Evolutionary conservation across 2,888 invertebrate species (phyloP), one percentile per base, ranked within the genome.

Genomic region (Norana najaformis): DNA sequence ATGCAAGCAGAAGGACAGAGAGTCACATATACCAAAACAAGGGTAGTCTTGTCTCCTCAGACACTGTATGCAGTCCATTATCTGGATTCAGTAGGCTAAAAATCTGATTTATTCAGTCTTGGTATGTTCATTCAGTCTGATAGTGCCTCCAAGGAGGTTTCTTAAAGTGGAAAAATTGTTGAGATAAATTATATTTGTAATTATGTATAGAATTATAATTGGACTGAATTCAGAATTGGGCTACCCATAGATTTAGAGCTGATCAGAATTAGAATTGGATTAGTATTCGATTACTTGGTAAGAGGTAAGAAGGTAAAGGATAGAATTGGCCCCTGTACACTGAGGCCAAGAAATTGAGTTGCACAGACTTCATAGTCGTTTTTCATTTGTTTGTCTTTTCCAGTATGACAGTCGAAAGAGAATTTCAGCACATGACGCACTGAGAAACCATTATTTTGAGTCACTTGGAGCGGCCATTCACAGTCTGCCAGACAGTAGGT

Each of bases 321-420:
- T n/a, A 47, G 47, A n/a, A 69, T n/a, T 69, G 69, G n/a, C n/a
- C 69, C 30, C 30, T 69, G 30, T 69, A 69, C 11, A 16, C 23
- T 69, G 69, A 69, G n/a, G 30, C 69, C n/a, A n/a, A 69, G 69
- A 69, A 69, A 69, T 69, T 16, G 69, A n/a, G 69, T 69, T n/a
- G 0, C n/a, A n/a, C 69, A 11, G 69, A 69, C n/a, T 69, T n/a
- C n/a, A n/a, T n/a, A 69, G 6, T 69, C n/a, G 11, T 30, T 0
- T 69, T 30, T 69, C n/a, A 1, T 69, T 36, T 37, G 6, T 90
- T 1, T 83, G 14, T 34, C 39, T 91, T 91, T 94, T 95, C 18
- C 94, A 96, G 96, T 96, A 96, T 94, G 96, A 96, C 93, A 96
- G 96, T 85, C 95, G 95, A 92, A 95, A 95, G 92, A 95, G 96